These are phyloP conservation scores for Nomada fucata DNA, from an alignment of 2,888 invertebrate species.

Conservation along the genomic window DNA sequence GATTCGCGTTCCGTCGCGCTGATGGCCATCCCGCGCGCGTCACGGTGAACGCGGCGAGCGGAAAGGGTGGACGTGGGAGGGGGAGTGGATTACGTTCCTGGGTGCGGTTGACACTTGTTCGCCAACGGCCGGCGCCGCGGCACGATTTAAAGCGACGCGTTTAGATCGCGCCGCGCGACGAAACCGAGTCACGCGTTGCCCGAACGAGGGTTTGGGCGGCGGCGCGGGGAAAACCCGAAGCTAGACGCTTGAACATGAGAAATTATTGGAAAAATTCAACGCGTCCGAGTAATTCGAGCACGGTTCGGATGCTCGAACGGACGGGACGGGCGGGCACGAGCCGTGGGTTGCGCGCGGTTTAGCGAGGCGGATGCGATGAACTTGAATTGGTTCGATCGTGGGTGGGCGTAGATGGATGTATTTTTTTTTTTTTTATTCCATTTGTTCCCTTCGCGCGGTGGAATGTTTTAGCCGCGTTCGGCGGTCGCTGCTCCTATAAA, in stretches of 20 bases:
- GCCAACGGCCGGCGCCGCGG: conserved; percentile 37
- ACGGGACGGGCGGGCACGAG: background rate
- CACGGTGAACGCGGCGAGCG: background rate
- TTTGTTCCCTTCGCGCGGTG: background rate
- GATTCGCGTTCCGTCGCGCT: conserved; percentile 22
- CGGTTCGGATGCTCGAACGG: conserved; percentile 21
- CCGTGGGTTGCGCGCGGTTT: background rate
- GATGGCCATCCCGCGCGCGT: conserved; percentile 27
- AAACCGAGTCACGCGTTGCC: conserved; percentile 22
- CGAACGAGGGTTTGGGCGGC: background rate
- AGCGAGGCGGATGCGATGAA: conserved; percentile 36
- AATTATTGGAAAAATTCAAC: conserved; percentile 52
- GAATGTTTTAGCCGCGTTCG: conserved; percentile 11
- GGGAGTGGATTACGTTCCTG: conserved; percentile 50
- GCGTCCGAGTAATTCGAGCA: conserved; percentile 35
- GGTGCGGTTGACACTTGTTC: conserved; percentile 64
- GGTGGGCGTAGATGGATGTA: background rate
- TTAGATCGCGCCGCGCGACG: conserved; percentile 38
- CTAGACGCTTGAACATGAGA: conserved; percentile 29
- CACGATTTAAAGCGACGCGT: conserved; percentile 53
- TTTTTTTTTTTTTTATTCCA: background rate
- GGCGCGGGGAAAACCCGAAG: background rate
- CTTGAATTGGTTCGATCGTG: conserved; percentile 36
- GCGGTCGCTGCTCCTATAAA: background rate
- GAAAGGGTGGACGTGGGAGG: background rate